Conservation (phyloP, 2,888 invertebrate species). For the Oxyscelio sp. region DNA sequence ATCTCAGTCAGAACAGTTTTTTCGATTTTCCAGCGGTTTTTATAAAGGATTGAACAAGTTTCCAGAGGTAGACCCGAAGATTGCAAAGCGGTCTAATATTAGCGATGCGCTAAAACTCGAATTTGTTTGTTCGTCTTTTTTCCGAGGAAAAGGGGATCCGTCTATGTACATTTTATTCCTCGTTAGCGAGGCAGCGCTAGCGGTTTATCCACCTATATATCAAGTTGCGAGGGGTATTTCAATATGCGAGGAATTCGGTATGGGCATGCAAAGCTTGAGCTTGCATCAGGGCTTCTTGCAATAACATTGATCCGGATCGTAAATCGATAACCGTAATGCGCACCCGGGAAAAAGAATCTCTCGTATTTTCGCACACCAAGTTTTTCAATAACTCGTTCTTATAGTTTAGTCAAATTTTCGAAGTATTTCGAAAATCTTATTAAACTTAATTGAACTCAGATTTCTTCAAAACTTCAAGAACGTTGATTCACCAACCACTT, state of each 20-base stretch:
- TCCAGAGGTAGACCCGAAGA: background rate
- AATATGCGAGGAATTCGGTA: conserved; percentile 66
- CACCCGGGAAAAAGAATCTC: conserved; percentile 21
- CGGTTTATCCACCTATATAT: conserved; percentile 59
- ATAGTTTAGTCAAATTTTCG: background rate
- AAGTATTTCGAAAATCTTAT: too few relatives aligned
- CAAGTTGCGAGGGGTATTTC: conserved; percentile 56
- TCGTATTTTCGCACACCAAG: background rate
- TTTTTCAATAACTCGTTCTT: background rate
- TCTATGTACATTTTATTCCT: conserved; percentile 52
- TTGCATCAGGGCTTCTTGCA: conserved; percentile 59
- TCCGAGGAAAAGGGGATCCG: conserved; percentile 27
- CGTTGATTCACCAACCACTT: too few relatives aligned
- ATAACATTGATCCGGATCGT: conserved; percentile 68
- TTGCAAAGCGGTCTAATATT: conserved; percentile 29
- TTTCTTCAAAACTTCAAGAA: too few relatives aligned
- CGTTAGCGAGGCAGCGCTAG: conserved; percentile 41
- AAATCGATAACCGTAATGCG: conserved; percentile 62
- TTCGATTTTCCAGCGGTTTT: background rate
- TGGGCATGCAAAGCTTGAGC: conserved; percentile 62
- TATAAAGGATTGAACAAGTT: background rate
- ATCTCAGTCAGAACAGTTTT: too few relatives aligned
- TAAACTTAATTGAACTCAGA: too few relatives aligned
- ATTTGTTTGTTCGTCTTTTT: conserved; percentile 38
- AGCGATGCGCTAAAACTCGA: conserved; percentile 35